Conservation (phyloP, 2,113 vertebrate genomes). For the Sturnira hondurensis region DNA sequence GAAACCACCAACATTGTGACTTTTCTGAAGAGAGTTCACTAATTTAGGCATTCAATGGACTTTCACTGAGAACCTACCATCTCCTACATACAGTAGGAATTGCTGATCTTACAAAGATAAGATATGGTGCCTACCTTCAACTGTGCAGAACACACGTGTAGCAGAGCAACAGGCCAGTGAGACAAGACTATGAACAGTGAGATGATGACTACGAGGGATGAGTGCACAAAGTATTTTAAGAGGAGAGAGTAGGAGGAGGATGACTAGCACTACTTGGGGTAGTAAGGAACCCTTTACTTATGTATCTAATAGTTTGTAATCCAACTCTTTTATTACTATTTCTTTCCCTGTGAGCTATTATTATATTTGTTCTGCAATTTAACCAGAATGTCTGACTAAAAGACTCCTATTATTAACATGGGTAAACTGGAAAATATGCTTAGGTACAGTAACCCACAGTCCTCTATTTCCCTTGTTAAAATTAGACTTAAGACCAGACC, state of each 20-base stretch:
- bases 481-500: not conserved
- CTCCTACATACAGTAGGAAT: not conserved
- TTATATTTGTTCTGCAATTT: not conserved
- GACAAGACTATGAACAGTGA: not conserved
- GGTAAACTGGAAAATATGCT: not conserved
- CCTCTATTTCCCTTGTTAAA: not conserved
- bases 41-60: not conserved
- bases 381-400: not conserved
- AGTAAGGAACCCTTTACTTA: slow-evolving; percentile 11
- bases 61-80: not conserved
- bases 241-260: not conserved
- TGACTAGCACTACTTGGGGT: not conserved
- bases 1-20: not conserved
- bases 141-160: not conserved
- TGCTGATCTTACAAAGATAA: not conserved
- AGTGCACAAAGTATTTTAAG: not conserved
- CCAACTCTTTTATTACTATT: not conserved
- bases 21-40: not conserved
- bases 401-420: not conserved
- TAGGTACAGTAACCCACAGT: not conserved
- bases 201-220: not conserved
- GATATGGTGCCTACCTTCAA: not conserved
- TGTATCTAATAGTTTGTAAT: not conserved
- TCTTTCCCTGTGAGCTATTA: not conserved
- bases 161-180: not conserved